Evolutionary conservation across 1,140 invertebrate species (phyloP).

Genomic region (Drosophila suzukii): DNA sequence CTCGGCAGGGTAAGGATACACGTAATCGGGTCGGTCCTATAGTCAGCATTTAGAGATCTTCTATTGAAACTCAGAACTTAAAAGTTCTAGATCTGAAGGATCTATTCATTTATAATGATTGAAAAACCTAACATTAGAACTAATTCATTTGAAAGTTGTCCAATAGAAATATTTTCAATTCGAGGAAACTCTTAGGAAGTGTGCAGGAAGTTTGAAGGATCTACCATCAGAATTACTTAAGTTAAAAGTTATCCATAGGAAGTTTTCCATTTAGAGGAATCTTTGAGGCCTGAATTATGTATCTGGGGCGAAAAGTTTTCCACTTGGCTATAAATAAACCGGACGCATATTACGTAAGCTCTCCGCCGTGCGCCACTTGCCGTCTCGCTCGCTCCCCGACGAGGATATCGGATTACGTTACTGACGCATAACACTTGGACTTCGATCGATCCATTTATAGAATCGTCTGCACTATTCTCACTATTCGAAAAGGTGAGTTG

Average conservation of each 20-base stretch:
- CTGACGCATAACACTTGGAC: slow-evolving; percentile 48
- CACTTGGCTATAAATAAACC: slow-evolving; percentile 40
- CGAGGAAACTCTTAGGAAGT: background rate
- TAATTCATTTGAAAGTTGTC: background rate
- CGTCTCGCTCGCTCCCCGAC: slow-evolving; percentile 44
- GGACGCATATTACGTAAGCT: slow-evolving; percentile 62
- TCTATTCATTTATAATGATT: background rate
- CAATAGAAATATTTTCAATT: slow-evolving; percentile 1
- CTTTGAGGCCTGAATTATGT: slow-evolving; percentile 15
- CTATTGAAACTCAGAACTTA: background rate
- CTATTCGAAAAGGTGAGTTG: slow-evolving; percentile 18
- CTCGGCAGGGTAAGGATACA: background rate
- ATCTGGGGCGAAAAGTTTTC: slow-evolving; percentile 43
- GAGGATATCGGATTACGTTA: slow-evolving; percentile 68
- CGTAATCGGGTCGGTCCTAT: slow-evolving; percentile 3
- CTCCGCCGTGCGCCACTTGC: slow-evolving; percentile 26
- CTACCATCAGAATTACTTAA: too few species aligned
- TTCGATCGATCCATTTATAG: slow-evolving; percentile 68
- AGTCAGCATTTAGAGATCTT: background rate
- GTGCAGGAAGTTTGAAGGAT: background rate
- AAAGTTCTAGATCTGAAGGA: background rate
- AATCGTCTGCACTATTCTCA: slow-evolving; percentile 35
- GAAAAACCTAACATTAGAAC: background rate
- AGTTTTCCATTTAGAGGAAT: background rate
- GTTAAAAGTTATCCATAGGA: background rate